Conservation (phyloP, 2,797 vertebrate genomes). For the Ctenosaura bakeri region DNA sequence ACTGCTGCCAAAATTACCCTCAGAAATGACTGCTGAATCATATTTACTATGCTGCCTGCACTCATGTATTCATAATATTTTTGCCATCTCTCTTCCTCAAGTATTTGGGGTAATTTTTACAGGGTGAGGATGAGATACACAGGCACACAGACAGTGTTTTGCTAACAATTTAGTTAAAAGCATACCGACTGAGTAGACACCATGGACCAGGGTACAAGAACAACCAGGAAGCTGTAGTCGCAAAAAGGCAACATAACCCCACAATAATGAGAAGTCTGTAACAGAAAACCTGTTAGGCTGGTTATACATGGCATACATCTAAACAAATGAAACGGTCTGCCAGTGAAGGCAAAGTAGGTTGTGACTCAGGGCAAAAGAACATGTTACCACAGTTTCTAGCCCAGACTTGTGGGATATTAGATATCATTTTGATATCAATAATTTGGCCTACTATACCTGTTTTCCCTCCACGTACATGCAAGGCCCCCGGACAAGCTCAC, state of each 20-base stretch:
- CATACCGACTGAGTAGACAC: neutral
- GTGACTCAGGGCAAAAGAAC: neutral
- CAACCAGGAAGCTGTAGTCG: neutral
- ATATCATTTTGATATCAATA: no score
- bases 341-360: neutral
- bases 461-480: no score
- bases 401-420: no score
- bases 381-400: no score
- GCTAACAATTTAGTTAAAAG: neutral
- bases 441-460: no score
- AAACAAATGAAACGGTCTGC: neutral
- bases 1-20: slow-evolving; percentile 55
- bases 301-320: neutral
- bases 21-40: slow-evolving; percentile 22
- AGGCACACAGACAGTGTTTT: neutral
- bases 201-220: neutral
- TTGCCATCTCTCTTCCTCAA: neutral
- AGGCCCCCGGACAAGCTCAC: no score
- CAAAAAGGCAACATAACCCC: neutral
- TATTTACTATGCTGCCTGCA: slow-evolving; percentile 28
- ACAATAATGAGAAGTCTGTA: neutral
- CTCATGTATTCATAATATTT: neutral
- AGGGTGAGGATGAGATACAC: neutral
- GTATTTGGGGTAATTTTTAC: neutral
- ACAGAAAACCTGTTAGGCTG: neutral